A percentile compares a stretch with the other conserved stretches of the same genome.
These are phyloP conservation scores for Helicoverpa zea DNA, from an alignment of 1,140 invertebrate species.

Conservation along the genomic window DNA sequence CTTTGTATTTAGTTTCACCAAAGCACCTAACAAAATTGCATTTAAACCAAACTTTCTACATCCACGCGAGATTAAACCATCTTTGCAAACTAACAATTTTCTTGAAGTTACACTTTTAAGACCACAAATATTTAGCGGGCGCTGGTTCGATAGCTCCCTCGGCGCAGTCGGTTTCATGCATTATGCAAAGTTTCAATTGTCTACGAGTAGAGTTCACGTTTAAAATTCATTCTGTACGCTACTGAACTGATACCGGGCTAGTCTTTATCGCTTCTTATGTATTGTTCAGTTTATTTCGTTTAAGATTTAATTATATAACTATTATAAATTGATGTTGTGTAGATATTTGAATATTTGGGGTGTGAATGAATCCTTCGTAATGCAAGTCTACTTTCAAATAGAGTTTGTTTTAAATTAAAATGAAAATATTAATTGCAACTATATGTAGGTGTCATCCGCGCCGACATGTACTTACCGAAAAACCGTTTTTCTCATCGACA, in stretches of 20 bases:
- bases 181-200: constrained; percentile 75
- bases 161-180: constrained; percentile 64
- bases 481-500: background rate
- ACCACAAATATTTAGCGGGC: constrained; percentile 60
- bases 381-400: background rate
- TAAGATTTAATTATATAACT: background rate
- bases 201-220: constrained; percentile 64
- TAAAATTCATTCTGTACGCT: constrained; percentile 69
- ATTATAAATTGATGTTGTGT: background rate
- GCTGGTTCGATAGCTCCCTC: constrained; percentile 59
- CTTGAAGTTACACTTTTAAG: constrained; percentile 49
- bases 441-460: no score
- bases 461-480: background rate
- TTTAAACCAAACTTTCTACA: constrained; percentile 15
- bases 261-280: constrained; percentile 50
- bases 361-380: no score
- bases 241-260: constrained; percentile 35
- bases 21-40: constrained; percentile 2
- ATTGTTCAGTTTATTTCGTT: constrained; percentile 34
- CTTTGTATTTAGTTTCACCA: background rate
- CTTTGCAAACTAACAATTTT: constrained; percentile 47
- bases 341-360: no score
- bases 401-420: no score
- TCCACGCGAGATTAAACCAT: constrained; percentile 41
- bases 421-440: no score